Evolutionary conservation across 2,113 vertebrate genomes (phyloP), one percentile per base, ranked within the genome.

Genomic region (Neodontobutis hainanensis): DNA sequence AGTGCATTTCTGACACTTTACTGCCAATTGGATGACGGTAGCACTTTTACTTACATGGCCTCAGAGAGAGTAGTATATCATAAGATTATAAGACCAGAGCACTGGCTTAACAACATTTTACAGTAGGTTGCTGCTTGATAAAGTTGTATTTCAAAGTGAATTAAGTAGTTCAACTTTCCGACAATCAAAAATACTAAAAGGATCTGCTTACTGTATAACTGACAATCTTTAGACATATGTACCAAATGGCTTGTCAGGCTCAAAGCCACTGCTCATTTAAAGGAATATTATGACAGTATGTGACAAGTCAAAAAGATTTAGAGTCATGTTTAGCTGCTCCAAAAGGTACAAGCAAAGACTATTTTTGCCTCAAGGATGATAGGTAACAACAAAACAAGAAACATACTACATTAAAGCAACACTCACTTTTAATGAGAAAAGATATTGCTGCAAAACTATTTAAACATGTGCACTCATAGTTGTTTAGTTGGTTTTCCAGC

Each of bases 1-100:
- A 55, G 73, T 36, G 36, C 64, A 79, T 86, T 85, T 75, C 75
- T 85, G 62, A 64, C 61, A 71, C 64, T 6, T 44, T 43, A 15
- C 40, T 60, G 75, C 62, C 82, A 77, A 70, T 58, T 77, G 81
- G 61, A 57, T 44, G 11, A 58, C 59, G 62, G 82, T 58, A 61
- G 80, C 74, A 50, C 66, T 73, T 75, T 65, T 62, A 16, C 62
- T 63, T 68, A 65, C 61, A 63, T 75, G 50, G 44, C 43, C 73
- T 55, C 34, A 38, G 52, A 12, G 35, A 36, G 34, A 55, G 52
- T 9, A 12, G 12, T 55, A 55, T 38, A 55, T 55, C 52, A 55
- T 11, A 55, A 36, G 52, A 55, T 27, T 27, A 27, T 27, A 27
- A 27, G 19, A 1, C 19, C 52, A 12, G 52, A 55, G 32, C n/a